Conservation (phyloP, 2,797 vertebrate species). For the Pitangus sulphuratus region DNA sequence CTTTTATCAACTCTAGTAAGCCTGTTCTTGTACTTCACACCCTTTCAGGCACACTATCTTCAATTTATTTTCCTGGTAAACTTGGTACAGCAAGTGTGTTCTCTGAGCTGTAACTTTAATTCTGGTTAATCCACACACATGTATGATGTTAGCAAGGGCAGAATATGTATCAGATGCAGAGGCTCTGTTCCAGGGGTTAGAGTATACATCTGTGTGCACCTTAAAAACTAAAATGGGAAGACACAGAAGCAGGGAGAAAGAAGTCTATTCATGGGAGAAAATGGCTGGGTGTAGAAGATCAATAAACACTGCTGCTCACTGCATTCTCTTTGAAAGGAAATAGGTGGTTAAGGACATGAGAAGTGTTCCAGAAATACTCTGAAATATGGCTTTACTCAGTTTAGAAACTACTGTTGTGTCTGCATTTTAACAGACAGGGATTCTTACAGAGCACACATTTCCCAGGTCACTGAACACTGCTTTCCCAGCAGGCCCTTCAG, state of each 20-base stretch:
- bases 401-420: neutral
- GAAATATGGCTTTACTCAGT: neutral
- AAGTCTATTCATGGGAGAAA: neutral
- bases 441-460: neutral
- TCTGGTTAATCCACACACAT: neutral
- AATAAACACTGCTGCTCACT: neutral
- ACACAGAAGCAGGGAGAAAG: neutral
- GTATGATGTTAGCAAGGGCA: neutral
- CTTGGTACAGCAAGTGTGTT: neutral
- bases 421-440: neutral
- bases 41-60: neutral
- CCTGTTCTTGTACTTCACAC: neutral
- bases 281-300: neutral
- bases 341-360: neutral
- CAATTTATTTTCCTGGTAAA: neutral
- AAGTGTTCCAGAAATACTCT: neutral
- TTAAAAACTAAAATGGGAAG: neutral
- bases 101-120: neutral
- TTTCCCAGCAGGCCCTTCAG: neutral
- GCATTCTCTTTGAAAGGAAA: neutral
- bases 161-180: neutral
- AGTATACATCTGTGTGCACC: neutral
- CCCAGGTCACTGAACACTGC: neutral
- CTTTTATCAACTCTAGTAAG: neutral
- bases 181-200: neutral